Evolutionary conservation across 2,797 vertebrate species (phyloP).

Genomic region (Trachops cirrhosus): DNA sequence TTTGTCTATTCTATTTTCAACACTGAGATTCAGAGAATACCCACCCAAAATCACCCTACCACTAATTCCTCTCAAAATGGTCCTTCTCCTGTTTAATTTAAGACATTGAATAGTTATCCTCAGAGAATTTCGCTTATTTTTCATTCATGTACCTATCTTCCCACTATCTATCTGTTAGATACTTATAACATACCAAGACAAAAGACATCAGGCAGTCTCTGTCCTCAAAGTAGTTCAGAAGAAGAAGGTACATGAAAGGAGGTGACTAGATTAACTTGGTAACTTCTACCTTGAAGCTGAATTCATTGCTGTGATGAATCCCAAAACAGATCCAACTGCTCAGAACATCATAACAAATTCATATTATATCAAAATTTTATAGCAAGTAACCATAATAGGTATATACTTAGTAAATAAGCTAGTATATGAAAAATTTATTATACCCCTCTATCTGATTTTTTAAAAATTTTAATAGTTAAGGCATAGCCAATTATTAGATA

Average conservation of each 20-base stretch:
- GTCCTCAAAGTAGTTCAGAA: neutral
- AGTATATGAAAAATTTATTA: neutral
- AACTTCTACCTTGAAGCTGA: neutral
- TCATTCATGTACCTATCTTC: neutral
- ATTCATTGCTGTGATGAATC: neutral
- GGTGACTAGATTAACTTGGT: neutral
- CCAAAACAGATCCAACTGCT: neutral
- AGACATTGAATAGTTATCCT: neutral
- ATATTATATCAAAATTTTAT: neutral
- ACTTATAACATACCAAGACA: neutral
- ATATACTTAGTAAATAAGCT: neutral
- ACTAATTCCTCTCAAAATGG: neutral
- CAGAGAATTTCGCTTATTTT: neutral
- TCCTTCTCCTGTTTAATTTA: neutral
- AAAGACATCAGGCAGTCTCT: neutral
- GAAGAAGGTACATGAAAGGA: neutral
- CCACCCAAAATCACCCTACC: neutral
- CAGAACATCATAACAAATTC: neutral
- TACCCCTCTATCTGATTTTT: neutral
- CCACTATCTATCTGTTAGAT: neutral
- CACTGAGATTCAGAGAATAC: neutral
- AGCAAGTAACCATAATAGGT: neutral
- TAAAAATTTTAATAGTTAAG: neutral
- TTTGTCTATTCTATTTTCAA: neutral
- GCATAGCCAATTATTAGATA: neutral